Base-by-base conservation (phyloP, 37 sponge, comb jelly and placozoan genomes). In the Eunapius fragilis region DNA sequence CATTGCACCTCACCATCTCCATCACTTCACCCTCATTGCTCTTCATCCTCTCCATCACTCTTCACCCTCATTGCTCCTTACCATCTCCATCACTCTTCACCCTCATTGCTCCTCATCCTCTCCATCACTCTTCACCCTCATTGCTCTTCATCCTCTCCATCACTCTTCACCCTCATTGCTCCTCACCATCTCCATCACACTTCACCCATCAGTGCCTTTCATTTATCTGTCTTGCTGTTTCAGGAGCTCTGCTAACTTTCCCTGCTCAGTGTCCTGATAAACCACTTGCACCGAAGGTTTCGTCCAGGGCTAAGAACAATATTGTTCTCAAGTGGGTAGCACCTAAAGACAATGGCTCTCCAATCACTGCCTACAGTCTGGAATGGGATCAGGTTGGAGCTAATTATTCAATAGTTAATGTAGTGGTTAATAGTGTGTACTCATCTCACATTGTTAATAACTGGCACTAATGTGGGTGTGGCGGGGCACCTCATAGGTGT, bases 311-410 rank as follows among this genome's bases (percentile, higher is more conserved):
- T 28, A 93, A 93, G 72, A 87, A 79, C 26, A 82, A 73, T 33
- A 36, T 93, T 25, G 80, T 84, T 35, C 80, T 93, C 30, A 78
- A 81, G 0, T 93, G 93, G 93, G 83, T 71, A 32, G 84, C 88
- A 31, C 84, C 90, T 17, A 67, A 69, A 6, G 87, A 86, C 84
- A 89, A 93, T 75, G 93, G 93, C 26, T 71, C 91, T 33, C 76
- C 91, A 13, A 89, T 93, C 74, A 78, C 84, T 30, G 36, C 79
- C 31, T 93, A 89, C 70, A 36, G 31, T 22, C 72, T 93, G 81
- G 90, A 93, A 49, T 93, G 93, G 93, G 91, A 86, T 84, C 76
- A 77, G 87, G 81, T 74, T 17, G 22, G 78, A 25, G 45, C 38
- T 45, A 82, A 24, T 24, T 27, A 37, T 82, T 24, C 9, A 37